These are phyloP conservation scores for Chloebia gouldiae DNA, from an alignment of 2,113 vertebrate species.

Conservation along the genomic window DNA sequence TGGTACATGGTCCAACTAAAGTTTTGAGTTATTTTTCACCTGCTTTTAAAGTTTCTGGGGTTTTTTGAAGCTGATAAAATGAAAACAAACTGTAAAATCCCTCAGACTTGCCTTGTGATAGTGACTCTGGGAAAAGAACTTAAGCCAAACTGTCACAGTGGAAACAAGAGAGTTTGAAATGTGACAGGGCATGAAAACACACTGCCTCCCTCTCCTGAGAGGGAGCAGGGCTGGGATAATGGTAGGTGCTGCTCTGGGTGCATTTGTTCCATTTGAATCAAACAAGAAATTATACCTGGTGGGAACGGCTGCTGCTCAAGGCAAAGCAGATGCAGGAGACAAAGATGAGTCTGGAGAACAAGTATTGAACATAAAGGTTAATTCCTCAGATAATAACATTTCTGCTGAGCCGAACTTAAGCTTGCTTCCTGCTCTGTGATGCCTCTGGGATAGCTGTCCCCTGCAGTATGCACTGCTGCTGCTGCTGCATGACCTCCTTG, in stretches of 20 bases:
- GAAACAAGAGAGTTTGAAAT: background rate
- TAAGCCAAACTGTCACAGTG: background rate
- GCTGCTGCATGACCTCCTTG: background rate
- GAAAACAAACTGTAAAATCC: background rate
- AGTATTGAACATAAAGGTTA: conserved; percentile 22
- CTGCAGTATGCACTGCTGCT: background rate
- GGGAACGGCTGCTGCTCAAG: background rate
- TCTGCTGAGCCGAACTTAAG: background rate
- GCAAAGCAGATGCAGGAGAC: background rate
- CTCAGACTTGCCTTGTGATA: background rate
- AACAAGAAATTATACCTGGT: background rate
- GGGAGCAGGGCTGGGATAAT: background rate
- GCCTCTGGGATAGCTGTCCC: background rate
- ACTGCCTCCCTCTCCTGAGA: background rate
- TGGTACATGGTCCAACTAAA: background rate
- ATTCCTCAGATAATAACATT: conserved; percentile 32
- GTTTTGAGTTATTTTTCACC: background rate
- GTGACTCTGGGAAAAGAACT: background rate
- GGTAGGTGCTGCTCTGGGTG: background rate
- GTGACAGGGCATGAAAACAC: background rate
- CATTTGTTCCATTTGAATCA: background rate
- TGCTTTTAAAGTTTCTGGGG: background rate
- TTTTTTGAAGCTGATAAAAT: background rate
- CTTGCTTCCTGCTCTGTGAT: background rate
- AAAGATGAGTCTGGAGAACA: background rate